A percentile compares a stretch with the other conserved stretches of the same genome.
Evolutionary conservation across 2,888 invertebrate species (phyloP).

Genomic region (Calameuta filiformis): DNA sequence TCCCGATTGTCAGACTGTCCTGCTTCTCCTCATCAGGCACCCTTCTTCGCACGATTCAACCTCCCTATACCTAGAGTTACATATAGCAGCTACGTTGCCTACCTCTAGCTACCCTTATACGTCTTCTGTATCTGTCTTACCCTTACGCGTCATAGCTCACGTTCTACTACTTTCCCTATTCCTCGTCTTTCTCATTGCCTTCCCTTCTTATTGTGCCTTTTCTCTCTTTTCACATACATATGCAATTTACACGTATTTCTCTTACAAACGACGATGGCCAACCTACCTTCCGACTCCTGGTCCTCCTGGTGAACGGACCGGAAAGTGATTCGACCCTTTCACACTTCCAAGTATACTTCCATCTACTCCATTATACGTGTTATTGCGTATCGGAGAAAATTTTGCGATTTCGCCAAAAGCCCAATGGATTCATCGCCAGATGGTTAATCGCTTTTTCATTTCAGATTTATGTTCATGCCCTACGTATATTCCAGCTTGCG

Average conservation of each 20-base stretch:
- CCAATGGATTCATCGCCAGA: neutral
- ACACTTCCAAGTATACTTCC: neutral
- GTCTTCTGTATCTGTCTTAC: neutral
- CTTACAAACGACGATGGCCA: neutral
- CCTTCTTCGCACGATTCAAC: neutral
- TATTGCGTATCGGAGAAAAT: neutral
- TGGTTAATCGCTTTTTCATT: neutral
- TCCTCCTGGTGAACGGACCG: neutral
- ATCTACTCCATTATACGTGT: neutral
- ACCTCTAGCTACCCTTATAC: neutral
- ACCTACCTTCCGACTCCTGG: neutral
- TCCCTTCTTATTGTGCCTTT: neutral
- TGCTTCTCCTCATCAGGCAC: neutral
- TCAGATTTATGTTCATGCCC: neutral
- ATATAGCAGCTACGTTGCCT: neutral
- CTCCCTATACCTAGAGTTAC: neutral
- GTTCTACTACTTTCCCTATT: neutral
- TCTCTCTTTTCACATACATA: neutral
- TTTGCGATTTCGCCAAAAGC: neutral
- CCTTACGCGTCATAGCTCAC: neutral
- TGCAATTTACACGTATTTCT: neutral
- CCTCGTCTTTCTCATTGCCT: neutral
- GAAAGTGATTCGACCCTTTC: neutral
- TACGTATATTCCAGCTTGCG: neutral
- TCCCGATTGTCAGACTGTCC: neutral